Evolutionary conservation across 2,888 invertebrate genomes (phyloP).

Genomic region (Prenolepis imparis): DNA sequence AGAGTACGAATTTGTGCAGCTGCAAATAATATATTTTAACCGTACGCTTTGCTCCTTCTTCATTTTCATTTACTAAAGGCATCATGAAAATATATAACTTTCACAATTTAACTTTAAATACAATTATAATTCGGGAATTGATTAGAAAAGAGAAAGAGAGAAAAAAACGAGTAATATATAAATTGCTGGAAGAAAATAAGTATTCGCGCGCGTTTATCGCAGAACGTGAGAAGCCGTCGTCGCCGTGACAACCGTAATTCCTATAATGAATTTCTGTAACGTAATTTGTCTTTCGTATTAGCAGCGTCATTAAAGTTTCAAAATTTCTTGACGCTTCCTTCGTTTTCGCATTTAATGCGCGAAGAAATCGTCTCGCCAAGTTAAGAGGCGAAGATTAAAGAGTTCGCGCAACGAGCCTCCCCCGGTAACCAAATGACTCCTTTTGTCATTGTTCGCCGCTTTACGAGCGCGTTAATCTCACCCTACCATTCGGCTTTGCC

Average conservation of each 20-base stretch:
- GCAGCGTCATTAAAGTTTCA: conserved; percentile 51
- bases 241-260: conserved; percentile 27
- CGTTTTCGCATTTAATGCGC: conserved; percentile 47
- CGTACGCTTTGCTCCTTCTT: not conserved
- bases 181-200: conserved; percentile 35
- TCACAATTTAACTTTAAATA: conserved; percentile 48
- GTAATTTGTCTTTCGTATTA: conserved; percentile 47
- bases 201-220: conserved; percentile 3
- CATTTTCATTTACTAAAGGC: conserved; percentile 37
- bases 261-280: conserved; percentile 42
- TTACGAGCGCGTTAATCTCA: conserved; percentile 79
- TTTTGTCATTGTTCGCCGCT: conserved; percentile 73
- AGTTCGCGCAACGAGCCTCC: conserved; percentile 43
- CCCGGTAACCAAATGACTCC: conserved; percentile 54
- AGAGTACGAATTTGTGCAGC: not conserved
- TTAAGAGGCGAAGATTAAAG: conserved; percentile 61
- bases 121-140: conserved; percentile 30
- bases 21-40: conserved; percentile 27
- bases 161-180: not conserved
- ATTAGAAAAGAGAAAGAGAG: not conserved
- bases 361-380: conserved; percentile 49
- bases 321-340: conserved; percentile 46
- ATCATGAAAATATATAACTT: conserved; percentile 48
- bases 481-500: conserved; percentile 73
- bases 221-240: conserved; percentile 18